Evolutionary conservation across 2,113 vertebrate species (phyloP).

Genomic region (Podilymbus podiceps): DNA sequence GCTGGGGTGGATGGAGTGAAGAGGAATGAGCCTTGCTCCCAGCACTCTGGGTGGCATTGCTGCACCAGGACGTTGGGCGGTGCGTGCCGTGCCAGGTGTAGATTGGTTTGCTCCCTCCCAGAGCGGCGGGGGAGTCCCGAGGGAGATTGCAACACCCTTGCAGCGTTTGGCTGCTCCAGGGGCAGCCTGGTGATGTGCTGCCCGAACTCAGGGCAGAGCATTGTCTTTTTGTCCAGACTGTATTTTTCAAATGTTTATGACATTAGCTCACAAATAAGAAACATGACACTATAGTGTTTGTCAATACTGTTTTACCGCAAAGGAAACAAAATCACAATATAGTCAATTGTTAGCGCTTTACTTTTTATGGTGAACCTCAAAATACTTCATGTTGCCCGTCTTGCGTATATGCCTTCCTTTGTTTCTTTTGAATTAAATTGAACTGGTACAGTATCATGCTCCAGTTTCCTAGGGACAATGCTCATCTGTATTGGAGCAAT

Average conservation of each 20-base stretch:
- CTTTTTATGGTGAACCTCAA: background rate
- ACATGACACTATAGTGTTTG: background rate
- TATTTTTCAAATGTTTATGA: background rate
- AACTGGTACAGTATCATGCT: background rate
- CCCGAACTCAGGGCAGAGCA: background rate
- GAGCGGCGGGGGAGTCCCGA: background rate
- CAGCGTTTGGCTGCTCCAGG: background rate
- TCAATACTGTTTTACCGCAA: background rate
- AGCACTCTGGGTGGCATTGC: background rate
- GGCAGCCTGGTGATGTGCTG: background rate
- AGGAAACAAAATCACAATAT: background rate
- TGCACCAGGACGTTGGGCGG: accelerated
- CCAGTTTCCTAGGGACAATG: background rate
- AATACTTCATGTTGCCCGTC: background rate
- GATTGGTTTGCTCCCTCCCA: background rate
- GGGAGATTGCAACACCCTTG: background rate
- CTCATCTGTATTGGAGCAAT: background rate
- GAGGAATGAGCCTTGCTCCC: background rate
- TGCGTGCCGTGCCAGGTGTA: background rate
- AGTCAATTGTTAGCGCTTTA: background rate
- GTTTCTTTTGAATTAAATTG: background rate
- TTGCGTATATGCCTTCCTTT: background rate
- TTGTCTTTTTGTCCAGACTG: background rate
- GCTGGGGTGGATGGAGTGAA: accelerated
- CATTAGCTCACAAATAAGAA: background rate